These are phyloP conservation scores for Dendrocopos noguchii DNA, from an alignment of 2,113 vertebrate species.

Conservation along the genomic window DNA sequence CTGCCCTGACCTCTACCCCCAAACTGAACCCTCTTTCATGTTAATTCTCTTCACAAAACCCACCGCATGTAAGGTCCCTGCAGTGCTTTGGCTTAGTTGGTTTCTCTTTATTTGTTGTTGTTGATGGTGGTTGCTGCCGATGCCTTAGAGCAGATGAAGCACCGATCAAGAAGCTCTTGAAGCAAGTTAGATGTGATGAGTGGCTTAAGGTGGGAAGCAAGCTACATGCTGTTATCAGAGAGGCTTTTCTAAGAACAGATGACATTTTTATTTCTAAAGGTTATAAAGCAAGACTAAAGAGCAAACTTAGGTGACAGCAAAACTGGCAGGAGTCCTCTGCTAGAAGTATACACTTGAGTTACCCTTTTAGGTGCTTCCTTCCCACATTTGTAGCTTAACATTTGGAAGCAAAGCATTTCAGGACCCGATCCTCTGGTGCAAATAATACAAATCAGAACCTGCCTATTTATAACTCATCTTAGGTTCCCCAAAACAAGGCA, in stretches of 20 bases:
- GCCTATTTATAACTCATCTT: not conserved
- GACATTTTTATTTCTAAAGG: not conserved
- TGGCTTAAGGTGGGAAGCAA: not conserved
- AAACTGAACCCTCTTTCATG: conserved; percentile 80
- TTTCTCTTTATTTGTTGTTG: conserved; percentile 63
- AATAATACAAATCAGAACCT: not conserved
- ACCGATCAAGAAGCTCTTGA: conserved; percentile 29
- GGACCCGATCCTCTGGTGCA: not conserved
- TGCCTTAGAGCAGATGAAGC: conserved; percentile 44
- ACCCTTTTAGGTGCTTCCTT: not conserved
- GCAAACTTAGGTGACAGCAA: not conserved
- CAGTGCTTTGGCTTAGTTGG: conserved; percentile 64
- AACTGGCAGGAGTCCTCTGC: not conserved
- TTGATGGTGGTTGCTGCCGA: not conserved
- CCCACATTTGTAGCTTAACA: not conserved
- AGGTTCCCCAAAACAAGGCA: not conserved
- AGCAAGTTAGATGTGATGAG: not conserved
- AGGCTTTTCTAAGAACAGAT: not conserved
- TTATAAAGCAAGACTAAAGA: not conserved
- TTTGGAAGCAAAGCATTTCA: not conserved
- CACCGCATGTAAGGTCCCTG: conserved; percentile 71
- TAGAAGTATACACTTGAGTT: not conserved
- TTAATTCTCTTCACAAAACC: conserved; percentile 79
- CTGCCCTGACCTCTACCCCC: conserved; percentile 77
- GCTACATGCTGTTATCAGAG: not conserved